phyloP scores from a whole-genome alignment of 1,140 invertebrate genomes.

The Pogonognathellus flavescens region DNA sequence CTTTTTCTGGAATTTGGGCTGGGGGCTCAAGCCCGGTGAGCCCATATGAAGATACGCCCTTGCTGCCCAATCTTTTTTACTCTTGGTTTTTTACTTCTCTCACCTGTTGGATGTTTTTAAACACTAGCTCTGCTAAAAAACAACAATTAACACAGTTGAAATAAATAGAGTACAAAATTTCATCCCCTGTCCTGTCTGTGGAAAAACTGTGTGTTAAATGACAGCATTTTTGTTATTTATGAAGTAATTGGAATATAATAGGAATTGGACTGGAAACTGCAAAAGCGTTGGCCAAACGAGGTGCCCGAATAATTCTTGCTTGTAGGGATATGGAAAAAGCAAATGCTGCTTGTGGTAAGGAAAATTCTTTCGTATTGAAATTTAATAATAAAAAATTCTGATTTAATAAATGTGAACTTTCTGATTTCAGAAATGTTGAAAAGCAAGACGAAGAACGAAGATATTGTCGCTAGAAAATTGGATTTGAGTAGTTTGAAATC shows the following conservation, averaged over 20 bases:
- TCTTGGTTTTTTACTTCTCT: too few relatives aligned
- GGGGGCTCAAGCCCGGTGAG: too few relatives aligned
- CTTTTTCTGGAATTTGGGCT: too few relatives aligned
- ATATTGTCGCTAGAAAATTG: slow-evolving; percentile 67
- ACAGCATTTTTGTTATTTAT: slow-evolving; percentile 11
- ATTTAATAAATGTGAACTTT: background rate
- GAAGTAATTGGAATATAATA: slow-evolving; percentile 3
- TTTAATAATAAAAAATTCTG: background rate
- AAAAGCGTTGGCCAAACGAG: slow-evolving; percentile 69
- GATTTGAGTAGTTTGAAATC: slow-evolving; percentile 72
- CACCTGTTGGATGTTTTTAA: too few relatives aligned
- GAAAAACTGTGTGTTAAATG: too few relatives aligned
- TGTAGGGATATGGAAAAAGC: slow-evolving; percentile 70
- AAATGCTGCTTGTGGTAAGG: slow-evolving; percentile 64
- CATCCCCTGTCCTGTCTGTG: too few relatives aligned
- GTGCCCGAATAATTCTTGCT: slow-evolving; percentile 72
- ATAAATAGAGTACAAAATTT: too few relatives aligned
- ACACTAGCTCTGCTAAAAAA: too few relatives aligned
- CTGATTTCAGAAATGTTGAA: slow-evolving; percentile 55
- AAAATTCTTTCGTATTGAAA: too few relatives aligned
- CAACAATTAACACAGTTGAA: too few relatives aligned
- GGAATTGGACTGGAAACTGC: slow-evolving; percentile 76
- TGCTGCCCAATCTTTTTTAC: too few relatives aligned
- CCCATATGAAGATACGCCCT: too few relatives aligned
- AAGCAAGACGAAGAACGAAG: slow-evolving; percentile 67